phyloP scores from a whole-genome alignment of 2,113 vertebrate genomes.

The Holacanthus passer region DNA sequence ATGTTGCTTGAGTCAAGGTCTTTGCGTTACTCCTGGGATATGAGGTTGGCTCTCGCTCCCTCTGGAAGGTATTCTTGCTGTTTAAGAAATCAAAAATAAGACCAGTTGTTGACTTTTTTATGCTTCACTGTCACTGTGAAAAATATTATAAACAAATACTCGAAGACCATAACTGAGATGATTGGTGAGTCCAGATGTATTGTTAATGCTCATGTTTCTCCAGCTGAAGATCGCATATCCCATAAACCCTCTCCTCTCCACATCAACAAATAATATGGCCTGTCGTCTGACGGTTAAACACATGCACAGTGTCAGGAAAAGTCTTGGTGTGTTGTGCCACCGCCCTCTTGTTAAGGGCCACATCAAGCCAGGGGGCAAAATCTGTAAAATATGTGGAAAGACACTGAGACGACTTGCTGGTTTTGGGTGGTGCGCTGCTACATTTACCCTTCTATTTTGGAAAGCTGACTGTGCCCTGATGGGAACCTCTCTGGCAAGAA shows the following conservation, averaged over 20 bases:
- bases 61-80: background rate
- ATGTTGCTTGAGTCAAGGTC: constrained; percentile 32
- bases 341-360: constrained; percentile 54
- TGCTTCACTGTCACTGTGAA: background rate
- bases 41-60: background rate
- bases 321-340: constrained; percentile 27
- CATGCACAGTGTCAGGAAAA: constrained; percentile 33
- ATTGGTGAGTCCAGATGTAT: background rate
- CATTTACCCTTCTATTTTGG: constrained; percentile 74
- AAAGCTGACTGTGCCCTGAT: constrained; percentile 58
- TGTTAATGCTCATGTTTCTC: constrained; percentile 4
- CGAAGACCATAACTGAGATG: background rate
- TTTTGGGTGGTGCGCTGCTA: constrained; percentile 72
- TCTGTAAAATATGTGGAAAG: constrained; percentile 64
- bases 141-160: background rate
- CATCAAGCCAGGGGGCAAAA: constrained; percentile 64
- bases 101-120: background rate
- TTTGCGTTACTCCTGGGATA: background rate
- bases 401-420: constrained; percentile 60
- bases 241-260: constrained; percentile 13
- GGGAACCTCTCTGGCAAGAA: constrained; percentile 53
- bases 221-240: constrained; percentile 6
- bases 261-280: constrained; percentile 11
- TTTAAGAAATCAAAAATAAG: constrained; percentile 23
- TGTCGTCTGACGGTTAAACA: constrained; percentile 43